Base-by-base conservation (phyloP, 35 echinoderm and acorn worm species). In the Chiridota heheva region DNA sequence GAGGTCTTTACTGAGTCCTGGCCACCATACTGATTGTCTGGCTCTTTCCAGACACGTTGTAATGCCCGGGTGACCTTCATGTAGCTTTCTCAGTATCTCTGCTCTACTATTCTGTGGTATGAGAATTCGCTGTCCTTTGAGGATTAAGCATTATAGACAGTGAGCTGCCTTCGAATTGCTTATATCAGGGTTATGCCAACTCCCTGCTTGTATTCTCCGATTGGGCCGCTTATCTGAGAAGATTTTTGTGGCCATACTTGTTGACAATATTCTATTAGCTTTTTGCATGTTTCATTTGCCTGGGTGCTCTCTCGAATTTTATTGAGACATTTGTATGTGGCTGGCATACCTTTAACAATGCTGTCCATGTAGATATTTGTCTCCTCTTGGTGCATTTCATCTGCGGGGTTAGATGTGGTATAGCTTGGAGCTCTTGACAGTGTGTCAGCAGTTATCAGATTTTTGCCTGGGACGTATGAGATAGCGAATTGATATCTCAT, bases 21-120 rank as follows among this genome's bases (percentile, higher is more conserved):
- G 82, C 82, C 82, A 84, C 64, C 66, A 84, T 8, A 72, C 18
- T 18, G 66, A 57, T 31, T 58, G 5, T 61, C 42, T 58, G 20
- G 82, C 69, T 20, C 82, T 60, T 2, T 28, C 33, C 8, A 45
- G 22, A 24, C 66, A 84, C 41, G 60, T 84, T 3, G 27, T 1
- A n/a, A 84, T 84, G 33, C 82, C 82, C 45, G 51, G 66, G 44
- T 84, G 67, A 3, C 67, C 81, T 57, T 84, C 68, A 41, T 84
- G 82, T 5, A 72, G 71, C 55, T 24, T 48, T 58, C 17, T 13
- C 0, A 81, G 41, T 28, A 76, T 76, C 6, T 28, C 13, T 20
- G 49, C 35, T 57, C 7, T 18, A 31, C 39, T 56, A 1, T 46
- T 12, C 2, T 7, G 3, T 40, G 73, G 55, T 1, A 77, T 77